phyloP scores from a whole-genome alignment of 2,797 vertebrate genomes.

The Hybognathus amarus region DNA sequence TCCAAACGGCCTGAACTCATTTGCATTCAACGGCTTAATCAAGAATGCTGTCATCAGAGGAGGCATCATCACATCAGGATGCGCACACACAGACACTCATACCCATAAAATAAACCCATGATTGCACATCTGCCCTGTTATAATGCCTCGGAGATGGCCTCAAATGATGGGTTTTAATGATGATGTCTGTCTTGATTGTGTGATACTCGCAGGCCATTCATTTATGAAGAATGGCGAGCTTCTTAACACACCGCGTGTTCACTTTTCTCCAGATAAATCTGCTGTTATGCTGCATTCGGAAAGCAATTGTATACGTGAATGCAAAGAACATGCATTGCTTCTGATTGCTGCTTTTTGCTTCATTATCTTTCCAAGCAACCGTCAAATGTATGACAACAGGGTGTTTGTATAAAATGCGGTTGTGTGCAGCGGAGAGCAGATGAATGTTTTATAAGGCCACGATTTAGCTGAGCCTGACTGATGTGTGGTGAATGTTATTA shows the following conservation, averaged over 20 bases:
- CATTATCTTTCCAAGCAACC: not conserved
- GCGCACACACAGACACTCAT: constrained; percentile 36
- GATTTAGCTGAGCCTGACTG: constrained; percentile 17
- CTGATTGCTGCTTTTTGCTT: constrained; percentile 7
- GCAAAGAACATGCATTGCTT: not conserved
- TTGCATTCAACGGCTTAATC: constrained; percentile 84
- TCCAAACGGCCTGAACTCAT: constrained; percentile 80
- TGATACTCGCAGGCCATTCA: constrained; percentile 13
- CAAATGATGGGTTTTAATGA: constrained; percentile 48
- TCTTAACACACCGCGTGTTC: not conserved
- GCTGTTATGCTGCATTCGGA: not conserved
- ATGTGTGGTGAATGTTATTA: not conserved
- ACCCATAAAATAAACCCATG: constrained; percentile 34
- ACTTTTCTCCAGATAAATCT: not conserved
- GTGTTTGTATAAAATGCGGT: not conserved
- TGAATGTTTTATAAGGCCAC: constrained; percentile 47
- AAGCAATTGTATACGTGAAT: not conserved
- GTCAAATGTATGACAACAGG: not conserved
- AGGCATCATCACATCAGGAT: constrained; percentile 48
- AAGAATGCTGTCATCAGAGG: constrained; percentile 75
- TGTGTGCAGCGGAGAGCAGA: not conserved
- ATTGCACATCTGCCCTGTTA: constrained; percentile 38
- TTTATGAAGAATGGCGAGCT: constrained; percentile 19
- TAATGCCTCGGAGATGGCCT: constrained; percentile 24
- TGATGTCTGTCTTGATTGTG: constrained; percentile 33